Evolutionary conservation across 2,113 vertebrate species (phyloP), one percentile per base, ranked within the genome.

Genomic region (Elephantulus edwardii): DNA sequence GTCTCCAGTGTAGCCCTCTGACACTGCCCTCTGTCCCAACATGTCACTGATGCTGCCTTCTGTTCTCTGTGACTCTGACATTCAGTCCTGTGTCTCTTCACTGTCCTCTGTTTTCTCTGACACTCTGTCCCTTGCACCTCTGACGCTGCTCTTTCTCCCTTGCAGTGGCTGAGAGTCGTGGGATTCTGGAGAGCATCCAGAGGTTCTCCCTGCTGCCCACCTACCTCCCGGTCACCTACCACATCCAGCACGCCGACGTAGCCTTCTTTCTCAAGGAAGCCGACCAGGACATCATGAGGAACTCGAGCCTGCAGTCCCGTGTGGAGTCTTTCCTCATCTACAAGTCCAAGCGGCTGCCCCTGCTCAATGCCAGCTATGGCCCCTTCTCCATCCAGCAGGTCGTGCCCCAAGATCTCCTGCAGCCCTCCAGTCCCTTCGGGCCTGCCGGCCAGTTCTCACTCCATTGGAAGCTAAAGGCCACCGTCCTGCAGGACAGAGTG

Each of bases 261-360:
- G 97, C 96, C 96, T 98, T 99, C 96, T 98, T 98, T 68, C 97
- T 99, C 2, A 99, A 99, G 94, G 99, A 99, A 96, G 98, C 98
- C 52, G 98, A 98, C 64, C 99, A 99, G 97, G 99, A 99, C 86
- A 98, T 99, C 68, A 99, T 99, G 99, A 98, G 98, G 94, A 99
- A 99, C 97, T 98, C 98, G 92, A 99, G 98, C 96, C 97, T 98
- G 97, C 98, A 98, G 96, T 98, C 98, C 68, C 97, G 98, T 66
- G 98, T 98, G 19, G 99, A 99, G 92, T 98, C 98, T 86, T 98
- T 99, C 90, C 97, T 99, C 6, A 96, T 99, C 68, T 97, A 98
- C 92, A 97, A 97, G 91, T 96, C 98, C 71, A 97, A 91, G 96
- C 97, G 96, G 7, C 98, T 97, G 0, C 99, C 98, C 0, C 93